Conservation (phyloP, 2,888 invertebrate species). For the Calliopum simillimum region DNA sequence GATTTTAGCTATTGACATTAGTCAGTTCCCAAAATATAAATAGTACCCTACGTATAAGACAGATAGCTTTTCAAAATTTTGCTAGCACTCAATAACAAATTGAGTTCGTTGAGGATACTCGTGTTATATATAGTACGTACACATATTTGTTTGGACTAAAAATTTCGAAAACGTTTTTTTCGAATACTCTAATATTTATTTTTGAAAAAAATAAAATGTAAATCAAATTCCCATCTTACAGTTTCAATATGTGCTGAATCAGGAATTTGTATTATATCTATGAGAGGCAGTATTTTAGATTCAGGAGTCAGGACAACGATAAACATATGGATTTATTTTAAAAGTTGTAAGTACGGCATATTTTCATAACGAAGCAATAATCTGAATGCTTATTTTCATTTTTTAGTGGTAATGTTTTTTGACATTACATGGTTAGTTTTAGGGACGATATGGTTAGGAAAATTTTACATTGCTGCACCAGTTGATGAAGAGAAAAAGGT, state of each 20-base stretch:
- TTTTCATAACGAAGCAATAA: background rate
- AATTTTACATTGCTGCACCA: constrained; percentile 77
- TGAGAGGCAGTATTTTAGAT: constrained; percentile 84
- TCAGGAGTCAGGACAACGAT: constrained; percentile 79
- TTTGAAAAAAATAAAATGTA: no score
- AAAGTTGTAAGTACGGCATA: constrained; percentile 73
- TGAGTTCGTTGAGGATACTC: no score
- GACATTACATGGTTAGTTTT: constrained; percentile 81
- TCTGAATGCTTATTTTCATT: constrained; percentile 41
- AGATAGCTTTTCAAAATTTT: no score
- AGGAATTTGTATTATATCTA: constrained; percentile 79
- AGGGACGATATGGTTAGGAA: constrained; percentile 78
- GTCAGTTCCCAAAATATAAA: no score
- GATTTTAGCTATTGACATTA: no score
- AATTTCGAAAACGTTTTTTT: no score
- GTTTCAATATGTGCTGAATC: constrained; percentile 76
- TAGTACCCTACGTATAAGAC: no score
- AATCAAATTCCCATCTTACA: constrained; percentile 48
- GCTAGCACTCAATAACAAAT: no score
- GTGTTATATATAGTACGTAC: no score
- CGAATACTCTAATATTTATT: no score
- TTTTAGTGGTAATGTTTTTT: constrained; percentile 78
- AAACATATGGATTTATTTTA: constrained; percentile 82
- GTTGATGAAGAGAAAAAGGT: constrained; percentile 78
- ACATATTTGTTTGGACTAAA: no score